phyloP scores from a whole-genome alignment of 2,797 vertebrate species.

The Phalanger gymnotis region DNA sequence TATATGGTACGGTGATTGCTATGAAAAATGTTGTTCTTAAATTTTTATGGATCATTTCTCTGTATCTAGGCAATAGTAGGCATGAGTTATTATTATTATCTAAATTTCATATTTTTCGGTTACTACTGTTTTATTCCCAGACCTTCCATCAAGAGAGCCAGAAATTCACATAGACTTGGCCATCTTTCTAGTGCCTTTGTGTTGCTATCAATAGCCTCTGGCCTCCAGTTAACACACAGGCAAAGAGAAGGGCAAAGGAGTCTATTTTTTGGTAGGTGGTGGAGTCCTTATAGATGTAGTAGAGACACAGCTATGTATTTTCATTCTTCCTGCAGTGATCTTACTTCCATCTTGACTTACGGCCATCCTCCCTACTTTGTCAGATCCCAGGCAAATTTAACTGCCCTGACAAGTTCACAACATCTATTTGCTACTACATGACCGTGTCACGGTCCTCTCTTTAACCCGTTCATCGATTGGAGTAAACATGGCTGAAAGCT shows the following conservation, averaged over 20 bases:
- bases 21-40: not conserved
- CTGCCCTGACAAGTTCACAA: constrained; percentile 46
- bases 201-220: not conserved
- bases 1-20: not conserved
- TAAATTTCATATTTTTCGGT: not conserved
- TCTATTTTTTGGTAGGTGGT: constrained; percentile 14
- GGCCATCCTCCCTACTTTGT: constrained; percentile 39
- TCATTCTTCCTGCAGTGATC: not conserved
- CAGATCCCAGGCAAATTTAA: constrained; percentile 35
- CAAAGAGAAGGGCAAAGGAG: not conserved
- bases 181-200: not conserved
- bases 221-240: constrained; percentile 17
- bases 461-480: constrained; percentile 46
- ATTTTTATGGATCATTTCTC: not conserved
- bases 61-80: not conserved
- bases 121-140: constrained; percentile 12
- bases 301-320: constrained; percentile 31
- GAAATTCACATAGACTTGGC: not conserved
- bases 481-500: constrained; percentile 31
- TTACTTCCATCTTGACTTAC: constrained; percentile 1
- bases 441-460: not conserved
- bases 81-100: not conserved
- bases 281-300: constrained; percentile 36
- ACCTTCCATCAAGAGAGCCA: constrained; percentile 28
- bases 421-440: constrained; percentile 22